Base-by-base conservation (phyloP, 2,888 invertebrate species). In the Uloborus plumipes region DNA sequence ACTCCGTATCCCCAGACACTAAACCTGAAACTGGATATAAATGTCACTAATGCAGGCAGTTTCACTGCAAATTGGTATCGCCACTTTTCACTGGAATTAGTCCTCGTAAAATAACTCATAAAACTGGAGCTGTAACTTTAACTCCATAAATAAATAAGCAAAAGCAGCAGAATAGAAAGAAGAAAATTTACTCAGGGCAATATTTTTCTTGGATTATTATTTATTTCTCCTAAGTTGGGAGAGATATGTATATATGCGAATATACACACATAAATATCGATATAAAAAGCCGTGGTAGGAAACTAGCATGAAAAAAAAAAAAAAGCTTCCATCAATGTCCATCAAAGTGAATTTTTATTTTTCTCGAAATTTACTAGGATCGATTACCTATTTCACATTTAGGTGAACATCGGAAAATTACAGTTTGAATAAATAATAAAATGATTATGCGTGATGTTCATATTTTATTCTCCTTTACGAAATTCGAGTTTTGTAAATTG, bases 381-480 rank as follows among this genome's bases (percentile, higher is more conserved):
- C 49, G 77, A 78, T 71, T 71, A 61, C 62, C 55, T 71, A 78
- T 49, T 64, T 71, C 70, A 55, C 47, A 65, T 65, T 78, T 65
- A 71, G 70, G 70, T 78, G 70, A 71, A 78, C 58, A 70, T 65
- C 77, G 26, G 31, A 47, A 78, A 64, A 71, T 78, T 78, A 70
- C 77, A 64, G 50, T 64, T 64, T 78, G 71, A 70, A 78, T 78
- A 78, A 78, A 78, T 78, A 78, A 78, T 78, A 78, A 71, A 65
- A 71, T 70, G 64, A 78, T 78, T 26, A 39, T 39, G 39, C 39
- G 39, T 39, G 39, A 9, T 39, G 11, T 39, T 39, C 39, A 39
- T 39, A 39, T 39, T 39, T 39, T 39, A 39, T 39, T 39, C 39
- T 11, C 39, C 39, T 11, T 2, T 4, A 26, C 26, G 39, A 39